Conservation (phyloP, 2,888 invertebrate genomes). For the Strigamia maritima region DNA sequence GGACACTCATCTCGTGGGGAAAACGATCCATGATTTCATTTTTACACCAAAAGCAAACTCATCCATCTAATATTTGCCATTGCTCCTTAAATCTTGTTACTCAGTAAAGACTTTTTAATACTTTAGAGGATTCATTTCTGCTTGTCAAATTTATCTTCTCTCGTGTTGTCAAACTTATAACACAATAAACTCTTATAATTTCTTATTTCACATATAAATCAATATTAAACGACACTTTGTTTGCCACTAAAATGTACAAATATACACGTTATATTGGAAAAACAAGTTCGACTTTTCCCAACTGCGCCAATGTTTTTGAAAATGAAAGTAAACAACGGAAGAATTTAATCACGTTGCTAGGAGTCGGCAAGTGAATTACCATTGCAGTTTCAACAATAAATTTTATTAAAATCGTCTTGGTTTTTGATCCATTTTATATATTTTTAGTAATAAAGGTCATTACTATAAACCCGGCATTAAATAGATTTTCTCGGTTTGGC, state of each 20-base stretch:
- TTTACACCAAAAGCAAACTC: neutral
- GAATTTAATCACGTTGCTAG: neutral
- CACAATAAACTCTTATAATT: neutral
- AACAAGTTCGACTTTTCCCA: too few species aligned
- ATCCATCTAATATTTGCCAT: neutral
- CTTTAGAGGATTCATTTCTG: neutral
- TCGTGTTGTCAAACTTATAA: neutral
- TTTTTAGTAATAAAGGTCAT: neutral
- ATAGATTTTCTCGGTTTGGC: conserved; percentile 3
- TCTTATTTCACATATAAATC: neutral
- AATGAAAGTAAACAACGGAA: neutral
- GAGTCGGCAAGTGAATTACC: neutral
- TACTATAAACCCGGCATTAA: neutral
- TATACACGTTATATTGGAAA: too few species aligned
- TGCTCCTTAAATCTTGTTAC: neutral
- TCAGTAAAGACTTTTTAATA: neutral
- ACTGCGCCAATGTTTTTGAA: too few species aligned
- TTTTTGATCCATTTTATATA: neutral
- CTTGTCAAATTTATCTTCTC: conserved; percentile 15
- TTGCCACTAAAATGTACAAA: too few species aligned
- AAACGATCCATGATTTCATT: neutral
- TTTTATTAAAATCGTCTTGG: too few species aligned
- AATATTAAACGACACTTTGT: neutral
- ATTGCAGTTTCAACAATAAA: too few species aligned
- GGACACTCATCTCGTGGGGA: conserved; percentile 14